These are phyloP conservation scores for Timandra comae DNA, from an alignment of 2,888 invertebrate species.

Conservation along the genomic window DNA sequence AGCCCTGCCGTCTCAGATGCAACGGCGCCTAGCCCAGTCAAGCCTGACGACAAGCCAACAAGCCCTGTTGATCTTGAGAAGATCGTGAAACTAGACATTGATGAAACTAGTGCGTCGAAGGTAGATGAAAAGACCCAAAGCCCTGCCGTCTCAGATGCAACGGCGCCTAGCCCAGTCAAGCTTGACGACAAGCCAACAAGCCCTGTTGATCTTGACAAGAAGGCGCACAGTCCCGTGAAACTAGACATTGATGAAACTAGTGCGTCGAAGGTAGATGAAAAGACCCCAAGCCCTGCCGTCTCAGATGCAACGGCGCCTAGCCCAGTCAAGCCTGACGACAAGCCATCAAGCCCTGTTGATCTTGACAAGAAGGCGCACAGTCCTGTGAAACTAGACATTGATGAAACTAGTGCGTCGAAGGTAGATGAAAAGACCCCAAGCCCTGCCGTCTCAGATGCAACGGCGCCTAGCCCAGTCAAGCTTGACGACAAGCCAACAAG, in stretches of 20 bases:
- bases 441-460: conserved; percentile 3
- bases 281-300: conserved; percentile 5
- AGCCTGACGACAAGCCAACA: not conserved
- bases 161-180: conserved; percentile 1
- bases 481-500: too few relatives aligned
- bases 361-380: conserved; percentile 5
- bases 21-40: conserved; percentile 4
- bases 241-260: too few relatives aligned
- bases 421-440: conserved; percentile 10
- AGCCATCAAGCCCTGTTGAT: too few relatives aligned
- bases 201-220: conserved; percentile 2
- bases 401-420: not conserved
- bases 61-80: conserved; percentile 1
- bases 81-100: conserved; percentile 5
- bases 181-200: conserved; percentile 2
- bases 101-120: conserved; percentile 4
- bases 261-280: conserved; percentile 2
- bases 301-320: conserved; percentile 4
- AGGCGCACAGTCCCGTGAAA: not conserved
- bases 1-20: conserved; percentile 7
- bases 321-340: conserved; percentile 4
- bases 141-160: conserved; percentile 3
- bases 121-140: conserved; percentile 7
- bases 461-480: conserved; percentile 1
- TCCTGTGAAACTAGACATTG: not conserved